phyloP scores from a whole-genome alignment of 2,797 vertebrate genomes.

The Salmo trutta region DNA sequence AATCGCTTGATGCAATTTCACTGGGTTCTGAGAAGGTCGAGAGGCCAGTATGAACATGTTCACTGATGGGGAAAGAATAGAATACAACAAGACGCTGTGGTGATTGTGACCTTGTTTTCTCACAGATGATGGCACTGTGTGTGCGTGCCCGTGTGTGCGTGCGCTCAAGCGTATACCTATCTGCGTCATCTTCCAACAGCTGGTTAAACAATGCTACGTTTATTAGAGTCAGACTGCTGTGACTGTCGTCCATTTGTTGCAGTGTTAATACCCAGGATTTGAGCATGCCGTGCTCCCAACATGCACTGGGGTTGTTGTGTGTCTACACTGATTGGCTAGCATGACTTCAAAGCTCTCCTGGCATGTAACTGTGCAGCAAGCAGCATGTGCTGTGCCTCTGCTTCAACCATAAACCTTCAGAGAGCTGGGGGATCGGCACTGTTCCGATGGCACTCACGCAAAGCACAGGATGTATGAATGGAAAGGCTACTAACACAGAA shows the following conservation, averaged over 20 bases:
- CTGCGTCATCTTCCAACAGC: conserved; percentile 12
- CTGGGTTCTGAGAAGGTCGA: background rate
- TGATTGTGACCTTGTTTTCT: background rate
- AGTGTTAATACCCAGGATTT: conserved; percentile 34
- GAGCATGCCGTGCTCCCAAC: conserved; percentile 33
- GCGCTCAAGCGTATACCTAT: background rate
- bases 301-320: conserved; percentile 29
- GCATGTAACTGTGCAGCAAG: conserved; percentile 52
- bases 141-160: background rate
- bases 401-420: conserved; percentile 51
- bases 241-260: background rate
- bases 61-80: background rate
- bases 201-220: conserved; percentile 3
- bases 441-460: conserved; percentile 10
- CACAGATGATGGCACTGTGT: background rate
- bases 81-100: background rate
- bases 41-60: background rate
- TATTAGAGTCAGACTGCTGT: background rate
- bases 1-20: conserved; percentile 17
- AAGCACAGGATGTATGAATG: conserved; percentile 14
- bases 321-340: conserved; percentile 27
- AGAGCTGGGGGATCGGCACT: conserved; percentile 6
- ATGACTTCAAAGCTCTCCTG: conserved; percentile 49
- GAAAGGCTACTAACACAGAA: background rate
- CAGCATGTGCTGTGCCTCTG: conserved; percentile 48